Evolutionary conservation across 2,113 vertebrate genomes (phyloP), one percentile per base, ranked within the genome.

Genomic region (Rana temporaria): DNA sequence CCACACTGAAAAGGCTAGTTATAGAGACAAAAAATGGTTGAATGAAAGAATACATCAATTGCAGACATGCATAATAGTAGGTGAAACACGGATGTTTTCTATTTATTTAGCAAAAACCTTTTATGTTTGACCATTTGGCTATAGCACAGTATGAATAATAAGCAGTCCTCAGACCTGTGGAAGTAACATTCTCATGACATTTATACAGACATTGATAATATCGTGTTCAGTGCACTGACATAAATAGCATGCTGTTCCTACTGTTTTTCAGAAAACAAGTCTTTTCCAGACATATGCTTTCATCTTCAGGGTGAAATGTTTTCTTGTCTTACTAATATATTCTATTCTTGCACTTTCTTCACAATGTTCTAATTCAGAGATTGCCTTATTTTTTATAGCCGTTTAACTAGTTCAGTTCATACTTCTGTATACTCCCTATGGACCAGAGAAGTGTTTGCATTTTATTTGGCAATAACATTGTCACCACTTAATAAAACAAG

Each of bases 121-220:
- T 22, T 48, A 68, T 68, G 52, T 56, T 62, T 80, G 66, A 42
- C 66, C 78, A 70, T 65, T 76, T 85, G 76, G 82, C 24, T 34
- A 20, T 79, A 30, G 22, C 60, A 6, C 42, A 70, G 52, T 65
- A 79, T 62, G 53, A 68, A 38, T 75, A 75, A 66, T 19, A 79
- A 79, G 53, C 2, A 30, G 79, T 4, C 60, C 9, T 38, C 14
- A 70, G 67, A 70, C 32, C 26, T 38, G 22, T 70, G 26, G 78
- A 70, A 80, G 34, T 59, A 42, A 62, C 56, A 19, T 60, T 19
- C 24, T 80, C 19, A 80, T 80, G 53, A 57, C 64, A 79, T 70
- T 71, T 70, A 80, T 80, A 80, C 65, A 68, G 77, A 68, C 42
- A 30, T 53, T 32, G 24, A 11, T 38, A 79, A 79, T 80, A 60